Percentiles rank a stretch among this genome's conserved stretches.
phyloP scores from a whole-genome alignment of 37 sponge, comb jelly and placozoan species.

The Spongilla lacustris region DNA sequence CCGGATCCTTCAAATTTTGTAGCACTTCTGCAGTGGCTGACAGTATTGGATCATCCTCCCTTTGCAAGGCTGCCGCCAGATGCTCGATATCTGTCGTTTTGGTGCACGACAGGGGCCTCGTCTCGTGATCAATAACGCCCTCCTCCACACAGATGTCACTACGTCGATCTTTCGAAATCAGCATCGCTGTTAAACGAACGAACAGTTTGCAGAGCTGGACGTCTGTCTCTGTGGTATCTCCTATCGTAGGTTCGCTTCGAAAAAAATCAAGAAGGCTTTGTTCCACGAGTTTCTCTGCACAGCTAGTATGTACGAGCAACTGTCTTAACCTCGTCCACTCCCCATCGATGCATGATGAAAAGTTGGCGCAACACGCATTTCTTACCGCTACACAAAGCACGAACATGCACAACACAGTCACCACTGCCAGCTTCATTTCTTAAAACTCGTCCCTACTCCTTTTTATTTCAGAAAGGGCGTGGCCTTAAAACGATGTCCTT shows the following conservation, averaged over 20 bases:
- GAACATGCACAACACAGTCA: not conserved
- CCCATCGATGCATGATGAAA: not conserved
- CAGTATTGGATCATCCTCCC: not conserved
- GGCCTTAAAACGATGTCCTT: no score
- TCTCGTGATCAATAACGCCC: not conserved
- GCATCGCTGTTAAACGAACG: not conserved
- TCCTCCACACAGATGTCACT: not conserved
- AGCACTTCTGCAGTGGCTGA: not conserved
- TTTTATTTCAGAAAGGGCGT: not conserved
- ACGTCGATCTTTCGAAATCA: not conserved
- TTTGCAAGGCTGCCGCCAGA: not conserved
- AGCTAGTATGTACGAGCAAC: not conserved
- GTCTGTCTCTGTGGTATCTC: not conserved
- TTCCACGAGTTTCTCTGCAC: not conserved
- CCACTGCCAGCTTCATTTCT: not conserved
- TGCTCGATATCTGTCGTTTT: not conserved
- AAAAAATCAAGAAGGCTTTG: not conserved
- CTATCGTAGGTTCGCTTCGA: not conserved
- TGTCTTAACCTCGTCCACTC: not conserved
- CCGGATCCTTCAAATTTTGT: not conserved
- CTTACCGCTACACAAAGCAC: not conserved
- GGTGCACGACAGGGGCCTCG: not conserved
- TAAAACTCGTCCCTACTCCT: not conserved
- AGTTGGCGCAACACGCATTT: not conserved
- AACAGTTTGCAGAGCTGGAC: not conserved